Evolutionary conservation across 2,797 vertebrate species (phyloP), one percentile per base, ranked within the genome.

Genomic region (Alauda arvensis): DNA sequence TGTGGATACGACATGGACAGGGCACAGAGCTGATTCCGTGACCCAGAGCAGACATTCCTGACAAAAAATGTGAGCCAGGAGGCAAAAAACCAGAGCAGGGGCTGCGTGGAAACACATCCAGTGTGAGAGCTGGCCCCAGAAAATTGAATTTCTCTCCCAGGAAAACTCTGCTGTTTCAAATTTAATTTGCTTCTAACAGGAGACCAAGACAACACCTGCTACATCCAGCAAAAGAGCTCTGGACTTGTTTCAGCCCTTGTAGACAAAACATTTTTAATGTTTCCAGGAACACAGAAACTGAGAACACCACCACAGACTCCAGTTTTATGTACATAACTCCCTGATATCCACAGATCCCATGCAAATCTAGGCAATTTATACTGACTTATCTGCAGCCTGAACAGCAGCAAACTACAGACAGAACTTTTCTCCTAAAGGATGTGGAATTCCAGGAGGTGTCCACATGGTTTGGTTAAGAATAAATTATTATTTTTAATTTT

Each of bases 1-100:
- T 13, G 10, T 0, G 69, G 48, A 7, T 29, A 4, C 1, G 6
- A 7, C 3, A 18, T 0, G 23, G 75, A 8, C n/a, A 42, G 12
- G 29, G 29, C 75, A n/a, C 67, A 45, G 61, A 61, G 55, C 42
- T 21, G 18, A 49, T 31, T 66, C 39, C 53, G 42, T 28, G 21
- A 60, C 61, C 65, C 45, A 46, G 34, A 57, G 33, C 34, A 51
- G 51, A n/a, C 6, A 66, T 9, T 74, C 14, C 49, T 9, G 6
- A 19, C 42, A 70, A 24, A 39, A 39, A 63, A 20, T 5, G 15
- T 1, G 31, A 88, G 53, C 28, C 34, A 56, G 49, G 57, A 77
- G 71, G 51, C 29, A 46, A 59, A 84, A 82, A 82, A 40, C 4
- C 56, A 48, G 28, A 31, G 4, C 28, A 14, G 39, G 53, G 53